Conservation (phyloP, 2,888 invertebrate species). For the Acanthosepion lycidas region DNA sequence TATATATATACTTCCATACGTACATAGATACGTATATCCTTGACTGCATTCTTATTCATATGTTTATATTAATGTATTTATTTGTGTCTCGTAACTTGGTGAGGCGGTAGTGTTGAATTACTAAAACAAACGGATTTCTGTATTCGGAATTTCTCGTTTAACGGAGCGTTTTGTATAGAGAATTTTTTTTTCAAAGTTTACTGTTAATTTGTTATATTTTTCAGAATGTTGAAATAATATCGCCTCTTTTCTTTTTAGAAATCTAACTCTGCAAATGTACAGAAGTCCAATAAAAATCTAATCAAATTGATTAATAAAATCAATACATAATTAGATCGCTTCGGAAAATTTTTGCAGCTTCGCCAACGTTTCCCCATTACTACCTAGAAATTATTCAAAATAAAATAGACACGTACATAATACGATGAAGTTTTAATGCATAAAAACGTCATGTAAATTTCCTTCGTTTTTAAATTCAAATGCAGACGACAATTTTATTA, state of each 20-base stretch:
- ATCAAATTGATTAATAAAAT: neutral
- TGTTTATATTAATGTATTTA: neutral
- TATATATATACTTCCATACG: neutral
- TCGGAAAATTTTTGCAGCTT: neutral
- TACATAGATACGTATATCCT: neutral
- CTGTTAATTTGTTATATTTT: neutral
- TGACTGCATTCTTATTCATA: neutral
- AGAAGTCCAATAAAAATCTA: neutral
- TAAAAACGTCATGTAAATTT: too few relatives aligned
- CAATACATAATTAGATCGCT: neutral
- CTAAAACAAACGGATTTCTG: neutral
- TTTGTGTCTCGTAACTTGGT: neutral
- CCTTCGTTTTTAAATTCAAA: too few relatives aligned
- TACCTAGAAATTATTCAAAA: neutral
- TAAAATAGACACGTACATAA: neutral
- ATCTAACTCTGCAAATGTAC: neutral
- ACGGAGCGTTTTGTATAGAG: neutral
- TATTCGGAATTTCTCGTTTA: neutral
- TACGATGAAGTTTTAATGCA: neutral
- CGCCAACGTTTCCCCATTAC: neutral
- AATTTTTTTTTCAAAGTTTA: neutral
- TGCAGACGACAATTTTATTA: neutral
- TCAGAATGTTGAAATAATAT: neutral
- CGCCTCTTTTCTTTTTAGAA: neutral
- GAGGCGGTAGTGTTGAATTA: neutral